These are phyloP conservation scores for Lepisosteus oculatus DNA, from an alignment of 2,113 vertebrate species.

Conservation along the genomic window DNA sequence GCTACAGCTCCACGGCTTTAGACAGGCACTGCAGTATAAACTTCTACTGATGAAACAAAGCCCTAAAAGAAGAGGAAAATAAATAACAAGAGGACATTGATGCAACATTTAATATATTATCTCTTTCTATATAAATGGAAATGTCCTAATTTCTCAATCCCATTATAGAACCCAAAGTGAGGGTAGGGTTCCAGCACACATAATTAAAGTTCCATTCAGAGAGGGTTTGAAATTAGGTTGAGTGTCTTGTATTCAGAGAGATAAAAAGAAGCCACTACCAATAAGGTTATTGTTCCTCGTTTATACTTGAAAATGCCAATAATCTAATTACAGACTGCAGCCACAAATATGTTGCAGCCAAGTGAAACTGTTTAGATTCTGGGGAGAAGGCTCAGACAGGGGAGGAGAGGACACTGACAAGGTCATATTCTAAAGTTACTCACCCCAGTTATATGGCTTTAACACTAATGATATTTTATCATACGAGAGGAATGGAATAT, in stretches of 20 bases:
- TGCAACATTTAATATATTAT: constrained; percentile 10
- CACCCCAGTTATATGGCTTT: background rate
- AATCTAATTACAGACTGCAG: constrained; percentile 43
- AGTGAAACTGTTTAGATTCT: constrained; percentile 1
- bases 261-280: constrained; percentile 44
- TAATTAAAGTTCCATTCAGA: constrained; percentile 16
- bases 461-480: constrained; percentile 1
- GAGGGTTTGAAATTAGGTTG: constrained; percentile 22
- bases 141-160: background rate
- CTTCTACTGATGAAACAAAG: background rate
- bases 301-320: constrained; percentile 31
- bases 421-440: constrained; percentile 4
- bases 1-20: background rate
- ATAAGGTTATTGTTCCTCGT: constrained; percentile 40
- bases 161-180: constrained; percentile 18
- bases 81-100: background rate
- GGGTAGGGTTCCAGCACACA: background rate
- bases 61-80: background rate
- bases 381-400: background rate
- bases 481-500: background rate
- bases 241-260: constrained; percentile 24
- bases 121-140: constrained; percentile 10
- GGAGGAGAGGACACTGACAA: constrained; percentile 3
- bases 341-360: constrained; percentile 23
- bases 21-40: background rate